Evolutionary conservation across 2,888 invertebrate species (phyloP).

Genomic region (Metellina segmentata): DNA sequence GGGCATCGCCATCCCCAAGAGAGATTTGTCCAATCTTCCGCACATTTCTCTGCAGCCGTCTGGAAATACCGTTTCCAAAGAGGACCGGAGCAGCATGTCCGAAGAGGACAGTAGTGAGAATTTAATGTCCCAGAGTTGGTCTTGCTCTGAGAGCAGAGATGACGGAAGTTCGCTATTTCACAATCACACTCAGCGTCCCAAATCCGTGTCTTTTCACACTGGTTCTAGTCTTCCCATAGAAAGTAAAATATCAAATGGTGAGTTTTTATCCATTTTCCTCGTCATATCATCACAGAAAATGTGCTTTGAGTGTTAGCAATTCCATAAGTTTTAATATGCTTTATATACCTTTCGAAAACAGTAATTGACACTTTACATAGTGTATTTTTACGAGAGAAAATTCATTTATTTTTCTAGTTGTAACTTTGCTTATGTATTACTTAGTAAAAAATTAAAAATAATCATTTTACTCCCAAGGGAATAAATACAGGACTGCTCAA

Average conservation of each 20-base stretch:
- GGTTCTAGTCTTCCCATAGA: slow-evolving; percentile 81
- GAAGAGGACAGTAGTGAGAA: slow-evolving; percentile 70
- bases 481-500: too few species aligned
- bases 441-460: too few species aligned
- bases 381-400: too few species aligned
- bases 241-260: slow-evolving; percentile 83
- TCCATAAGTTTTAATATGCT: too few species aligned
- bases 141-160: slow-evolving; percentile 57
- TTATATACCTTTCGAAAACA: too few species aligned
- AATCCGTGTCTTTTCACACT: slow-evolving; percentile 80
- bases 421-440: too few species aligned
- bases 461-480: too few species aligned
- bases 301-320: too few species aligned
- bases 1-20: slow-evolving; percentile 15
- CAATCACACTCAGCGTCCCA: slow-evolving; percentile 63
- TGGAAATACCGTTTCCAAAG: background rate
- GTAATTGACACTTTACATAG: too few species aligned
- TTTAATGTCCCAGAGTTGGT: slow-evolving; percentile 61
- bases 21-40: slow-evolving; percentile 43
- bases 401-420: too few species aligned
- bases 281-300: too few species aligned
- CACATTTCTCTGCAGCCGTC: slow-evolving; percentile 19
- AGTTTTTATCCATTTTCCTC: slow-evolving; percentile 76
- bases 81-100: slow-evolving; percentile 61
- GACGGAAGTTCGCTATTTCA: slow-evolving; percentile 30